Base-by-base conservation (phyloP, 2,888 invertebrate species). In the Resseliella maxima region DNA sequence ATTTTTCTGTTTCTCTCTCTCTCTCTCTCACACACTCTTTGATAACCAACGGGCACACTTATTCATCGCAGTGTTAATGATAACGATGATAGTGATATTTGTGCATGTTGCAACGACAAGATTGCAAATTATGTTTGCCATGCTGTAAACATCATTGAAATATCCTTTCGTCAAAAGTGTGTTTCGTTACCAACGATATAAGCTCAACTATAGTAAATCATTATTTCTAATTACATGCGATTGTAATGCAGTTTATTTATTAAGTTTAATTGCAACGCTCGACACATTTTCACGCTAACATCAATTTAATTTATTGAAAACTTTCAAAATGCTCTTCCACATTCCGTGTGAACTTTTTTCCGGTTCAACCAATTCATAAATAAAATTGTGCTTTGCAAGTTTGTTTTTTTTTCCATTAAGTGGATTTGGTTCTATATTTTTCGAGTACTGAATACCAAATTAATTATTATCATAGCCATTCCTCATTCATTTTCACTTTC, bases 211-310 rank as follows among this genome's bases (percentile, higher is more conserved):
- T 59, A n/a, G n/a, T n/a, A 59, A 59, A 59, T 59, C 59, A 59
- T 59, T 24, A 24, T 59, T 59, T 59, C 59, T 59, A 59, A 24
- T 59, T 59, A 18, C 12, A 59, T 59, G 31, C 31, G 31, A 72
- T 72, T 72, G 72, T 72, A 15, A 72, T 72, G 31, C n/a, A 72
- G 31, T 31, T 72, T 72, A 72, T 72, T 72, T 72, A 72, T 31
- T 72, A 72, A 72, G 31, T 31, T 27, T 72, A 72, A 72, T 27
- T 72, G 72, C 72, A 72, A 41, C 31, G 12, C 59, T 59, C 12
- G 27, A 59, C 46, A 18, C 46, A 24, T 24, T n/a, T 59, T 3
- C 6, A n/a, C 59, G 59, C 59, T 2, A 6, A 24, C 24, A 3
- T 24, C 5, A 59, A 24, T 59, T 59, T 59, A 59, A 59, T 72